Evolutionary conservation across 2,113 vertebrate species (phyloP), one percentile per base, ranked within the genome.

Genomic region (Pangasianodon gigas): DNA sequence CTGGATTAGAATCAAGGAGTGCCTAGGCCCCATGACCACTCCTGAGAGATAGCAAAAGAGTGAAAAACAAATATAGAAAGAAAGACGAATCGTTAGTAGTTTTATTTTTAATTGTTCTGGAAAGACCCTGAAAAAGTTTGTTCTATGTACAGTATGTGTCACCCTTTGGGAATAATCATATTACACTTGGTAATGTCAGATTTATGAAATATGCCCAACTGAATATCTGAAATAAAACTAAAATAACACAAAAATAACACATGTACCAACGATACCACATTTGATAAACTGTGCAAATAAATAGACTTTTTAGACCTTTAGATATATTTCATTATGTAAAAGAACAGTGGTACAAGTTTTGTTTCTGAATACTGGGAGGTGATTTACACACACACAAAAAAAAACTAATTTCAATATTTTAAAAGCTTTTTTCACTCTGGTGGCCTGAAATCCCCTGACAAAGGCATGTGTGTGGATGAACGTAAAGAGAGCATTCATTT

Each of bases 21-120:
- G 51, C 0, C 79, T 90, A 13, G 91, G 92, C 92, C 95, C 95
- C 97, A 98, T 98, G 90, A 90, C 90, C 93, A 92, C 91, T 91
- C 96, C 96, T 94, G 65, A 87, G 87, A 77, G 58, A 86, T 3
- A 60, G 37, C 41, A 74, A 74, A 56, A 83, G 41, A 87, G 19
- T 67, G 56, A 74, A 37, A 74, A 52, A 71, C n/a, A 86, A 52
- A 83, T 32, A 84, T 26, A 86, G 48, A 81, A 85, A 51, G 77
- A 85, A 52, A 65, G 9, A 65, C 21, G 19, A 18, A 48, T n/a
- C 19, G 67, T 48, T 62, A 69, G 60, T 71, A 51, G 58, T 84
- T 87, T 87, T 71, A 82, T 83, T 85, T 88, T 32, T 67, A 46
- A 77, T 62, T 84, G 62, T 79, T 90, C 32, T 52, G 9, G 44